Percentiles rank a stretch among this genome's conserved stretches.
Evolutionary conservation across 2,113 vertebrate species (phyloP).

Genomic region (Petaurus breviceps): DNA sequence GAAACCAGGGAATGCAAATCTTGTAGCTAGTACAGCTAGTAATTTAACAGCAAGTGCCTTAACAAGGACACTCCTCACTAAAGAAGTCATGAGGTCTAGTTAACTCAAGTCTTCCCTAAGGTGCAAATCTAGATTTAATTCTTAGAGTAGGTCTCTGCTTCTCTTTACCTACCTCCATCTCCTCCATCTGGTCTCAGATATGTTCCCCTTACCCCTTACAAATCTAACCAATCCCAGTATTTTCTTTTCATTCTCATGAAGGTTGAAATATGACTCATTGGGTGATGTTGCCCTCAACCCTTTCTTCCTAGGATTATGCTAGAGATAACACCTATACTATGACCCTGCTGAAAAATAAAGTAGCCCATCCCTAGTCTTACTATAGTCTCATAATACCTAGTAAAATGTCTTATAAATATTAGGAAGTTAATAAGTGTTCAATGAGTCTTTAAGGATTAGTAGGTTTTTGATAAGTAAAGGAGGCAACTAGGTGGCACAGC

Average conservation of each 20-base stretch:
- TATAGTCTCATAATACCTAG: not conserved
- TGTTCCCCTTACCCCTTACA: not conserved
- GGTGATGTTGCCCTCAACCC: not conserved
- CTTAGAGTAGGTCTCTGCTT: too few species aligned
- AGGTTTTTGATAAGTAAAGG: too few species aligned
- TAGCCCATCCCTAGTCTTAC: not conserved
- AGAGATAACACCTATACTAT: not conserved
- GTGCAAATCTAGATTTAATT: not conserved
- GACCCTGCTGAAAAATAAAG: not conserved
- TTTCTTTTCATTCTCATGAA: not conserved
- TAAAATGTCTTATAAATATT: not conserved
- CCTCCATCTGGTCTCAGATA: not conserved
- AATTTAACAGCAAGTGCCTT: not conserved
- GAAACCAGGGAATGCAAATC: not conserved
- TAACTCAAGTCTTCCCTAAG: not conserved
- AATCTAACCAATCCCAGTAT: not conserved
- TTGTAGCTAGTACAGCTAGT: not conserved
- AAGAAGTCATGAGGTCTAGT: not conserved
- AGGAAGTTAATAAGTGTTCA: not conserved
- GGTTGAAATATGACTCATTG: not conserved
- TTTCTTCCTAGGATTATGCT: not conserved
- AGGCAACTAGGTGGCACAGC: too few species aligned
- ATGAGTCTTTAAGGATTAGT: not conserved
- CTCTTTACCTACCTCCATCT: not conserved
- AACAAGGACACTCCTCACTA: too few species aligned